A percentile compares a stretch with the other conserved stretches of the same genome.
Evolutionary conservation across 2,797 vertebrate species (phyloP).

Genomic region (Salmo trutta): DNA sequence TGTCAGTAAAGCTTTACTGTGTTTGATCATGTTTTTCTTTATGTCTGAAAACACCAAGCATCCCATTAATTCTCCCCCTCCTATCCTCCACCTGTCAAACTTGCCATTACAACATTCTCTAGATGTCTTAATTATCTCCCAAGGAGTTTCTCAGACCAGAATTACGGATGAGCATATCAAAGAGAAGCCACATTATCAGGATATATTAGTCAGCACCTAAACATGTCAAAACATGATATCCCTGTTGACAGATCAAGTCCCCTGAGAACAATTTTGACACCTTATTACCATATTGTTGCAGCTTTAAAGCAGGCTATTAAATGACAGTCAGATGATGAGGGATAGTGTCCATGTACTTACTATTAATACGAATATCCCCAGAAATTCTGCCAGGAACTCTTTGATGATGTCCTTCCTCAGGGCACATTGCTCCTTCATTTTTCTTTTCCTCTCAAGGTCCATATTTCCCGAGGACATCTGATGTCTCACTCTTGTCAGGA

Average conservation of each 20-base stretch:
- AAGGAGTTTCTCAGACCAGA: conserved; percentile 32
- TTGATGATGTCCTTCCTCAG: conserved; percentile 84
- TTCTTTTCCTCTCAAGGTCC: conserved; percentile 72
- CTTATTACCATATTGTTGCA: conserved; percentile 59
- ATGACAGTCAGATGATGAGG: conserved; percentile 63
- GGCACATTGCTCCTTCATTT: conserved; percentile 80
- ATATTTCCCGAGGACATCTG: conserved; percentile 58
- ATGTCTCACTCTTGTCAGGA: conserved; percentile 59
- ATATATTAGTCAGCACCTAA: conserved; percentile 24
- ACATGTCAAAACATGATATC: conserved; percentile 50
- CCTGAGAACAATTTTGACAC: conserved; percentile 53
- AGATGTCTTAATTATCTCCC: conserved; percentile 11
- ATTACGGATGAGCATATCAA: conserved; percentile 55
- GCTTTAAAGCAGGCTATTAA: conserved; percentile 56
- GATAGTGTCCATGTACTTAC: conserved; percentile 81
- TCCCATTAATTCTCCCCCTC: neutral
- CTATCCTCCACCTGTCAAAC: conserved; percentile 13
- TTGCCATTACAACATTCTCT: neutral
- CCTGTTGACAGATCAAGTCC: conserved; percentile 52
- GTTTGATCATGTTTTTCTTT: neutral
- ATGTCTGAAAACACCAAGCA: neutral
- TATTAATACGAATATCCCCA: conserved; percentile 91
- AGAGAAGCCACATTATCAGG: conserved; percentile 36
- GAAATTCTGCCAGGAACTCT: conserved; percentile 91
- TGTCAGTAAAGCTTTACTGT: neutral